Evolutionary conservation across 1,140 invertebrate species (phyloP), one percentile per base, ranked within the genome.

Genomic region (Brachionus rubens): DNA sequence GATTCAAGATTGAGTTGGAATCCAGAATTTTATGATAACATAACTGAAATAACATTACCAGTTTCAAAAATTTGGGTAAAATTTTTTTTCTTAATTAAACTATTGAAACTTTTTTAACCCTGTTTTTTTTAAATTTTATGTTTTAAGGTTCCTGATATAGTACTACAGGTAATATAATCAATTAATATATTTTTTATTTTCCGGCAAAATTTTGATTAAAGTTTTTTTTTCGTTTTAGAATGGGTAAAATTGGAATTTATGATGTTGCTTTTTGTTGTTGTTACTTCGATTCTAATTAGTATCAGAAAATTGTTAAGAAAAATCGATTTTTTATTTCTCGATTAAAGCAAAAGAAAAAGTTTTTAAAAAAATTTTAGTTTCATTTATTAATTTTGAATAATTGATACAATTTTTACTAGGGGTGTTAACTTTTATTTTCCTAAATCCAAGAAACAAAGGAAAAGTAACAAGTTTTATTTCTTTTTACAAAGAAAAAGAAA

Each of bases 1-100:
- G 68, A 72, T 33, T 36, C 46, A 36, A 48, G 68, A 33, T 19
- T 72, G 10, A 54, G 46, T 30, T 72, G 68, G 68, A 19, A 72
- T 14, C 46, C 68, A 5, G 40, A 48, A 24, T 10, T 40, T 19
- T 72, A 30, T 72, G 68, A 72, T 33, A 72, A 72, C n/a, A 41
- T 72, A n/a, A 72, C 68, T 21, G 46, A 72, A 72, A 72, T 72
- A 19, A 72, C 68, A 50, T 46, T 72, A 14, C 68, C 68, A 21
- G 46, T 72, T n/a, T 72, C 68, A 30, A 47, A 54, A 33, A 33
- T 72, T 21, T 72, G 68, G 68, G 68, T 72, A 72, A n/a, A 21
- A 14, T 16, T 47, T 16, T 9, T 24, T 21, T 3, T 43, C 41
- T 6, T 33, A 59, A 24, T 65, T 24, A 21, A 65, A 43, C 7